phyloP scores from a whole-genome alignment of 1,140 invertebrate genomes.

The Riptortus pedestris region DNA sequence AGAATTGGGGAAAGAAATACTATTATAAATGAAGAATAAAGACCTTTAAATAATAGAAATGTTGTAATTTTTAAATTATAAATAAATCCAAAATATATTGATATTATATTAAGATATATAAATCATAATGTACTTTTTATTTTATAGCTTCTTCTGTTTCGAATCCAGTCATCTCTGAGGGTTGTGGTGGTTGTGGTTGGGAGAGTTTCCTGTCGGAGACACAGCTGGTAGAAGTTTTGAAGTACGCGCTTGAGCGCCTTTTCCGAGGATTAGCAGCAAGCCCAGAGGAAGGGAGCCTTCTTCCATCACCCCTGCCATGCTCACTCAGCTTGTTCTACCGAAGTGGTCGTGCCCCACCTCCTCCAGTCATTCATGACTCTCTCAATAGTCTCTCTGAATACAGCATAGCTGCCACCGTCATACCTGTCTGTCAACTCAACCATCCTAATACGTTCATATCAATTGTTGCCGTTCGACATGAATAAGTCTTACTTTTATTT shows the following conservation, averaged over 20 bases:
- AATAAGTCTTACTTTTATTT: too few species aligned
- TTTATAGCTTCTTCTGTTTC: slow-evolving; percentile 27
- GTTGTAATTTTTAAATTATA: too few species aligned
- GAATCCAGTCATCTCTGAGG: slow-evolving; percentile 25
- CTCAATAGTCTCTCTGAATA: slow-evolving; percentile 43
- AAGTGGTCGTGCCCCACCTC: slow-evolving; percentile 45
- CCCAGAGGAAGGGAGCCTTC: background rate
- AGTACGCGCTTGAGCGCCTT: slow-evolving; percentile 61
- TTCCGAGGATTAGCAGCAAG: slow-evolving; percentile 46
- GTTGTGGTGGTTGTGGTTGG: slow-evolving; percentile 43
- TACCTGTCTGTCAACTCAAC: slow-evolving; percentile 62
- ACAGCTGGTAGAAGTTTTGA: slow-evolving; percentile 54
- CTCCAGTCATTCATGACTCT: slow-evolving; percentile 43
- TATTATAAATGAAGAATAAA: too few species aligned
- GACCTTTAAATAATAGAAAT: too few species aligned
- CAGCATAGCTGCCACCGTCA: slow-evolving; percentile 55
- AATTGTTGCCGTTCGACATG: slow-evolving; percentile 32
- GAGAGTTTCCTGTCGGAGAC: slow-evolving; percentile 43
- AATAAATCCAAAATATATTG: too few species aligned
- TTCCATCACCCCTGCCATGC: slow-evolving; percentile 43
- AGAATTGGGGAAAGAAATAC: too few species aligned
- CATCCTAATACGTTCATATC: slow-evolving; percentile 34
- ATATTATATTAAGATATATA: background rate
- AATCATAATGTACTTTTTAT: background rate
- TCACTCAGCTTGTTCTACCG: slow-evolving; percentile 65